These are phyloP conservation scores for Scytalopus superciliaris DNA, from an alignment of 2,113 vertebrate genomes.

Conservation along the genomic window DNA sequence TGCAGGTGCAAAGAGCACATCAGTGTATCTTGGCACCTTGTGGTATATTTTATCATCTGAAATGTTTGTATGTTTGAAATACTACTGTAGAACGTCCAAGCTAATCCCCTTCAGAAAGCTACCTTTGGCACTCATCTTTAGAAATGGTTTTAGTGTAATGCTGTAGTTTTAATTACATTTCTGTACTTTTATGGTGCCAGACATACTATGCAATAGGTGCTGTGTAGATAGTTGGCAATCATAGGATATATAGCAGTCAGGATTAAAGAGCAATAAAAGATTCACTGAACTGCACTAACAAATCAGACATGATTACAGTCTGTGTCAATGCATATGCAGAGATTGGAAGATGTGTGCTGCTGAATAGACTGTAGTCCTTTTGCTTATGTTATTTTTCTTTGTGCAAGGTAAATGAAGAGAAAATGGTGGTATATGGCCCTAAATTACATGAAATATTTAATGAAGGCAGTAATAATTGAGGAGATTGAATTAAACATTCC, in stretches of 20 bases:
- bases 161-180: neutral
- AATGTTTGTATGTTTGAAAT: neutral
- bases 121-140: neutral
- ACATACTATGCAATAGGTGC: neutral
- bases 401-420: neutral
- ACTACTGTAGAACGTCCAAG: neutral
- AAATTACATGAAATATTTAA: neutral
- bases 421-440: neutral
- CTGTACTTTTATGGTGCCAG: neutral
- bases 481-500: neutral
- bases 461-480: neutral
- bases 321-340: neutral
- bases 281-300: slow-evolving; percentile 48
- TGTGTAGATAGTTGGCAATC: neutral
- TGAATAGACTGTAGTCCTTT: neutral
- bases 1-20: neutral
- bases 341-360: slow-evolving; percentile 14
- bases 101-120: neutral
- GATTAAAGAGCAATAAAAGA: slow-evolving; percentile 39
- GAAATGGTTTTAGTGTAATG: neutral
- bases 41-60: neutral
- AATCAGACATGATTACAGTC: slow-evolving; percentile 14
- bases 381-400: slow-evolving; percentile 1
- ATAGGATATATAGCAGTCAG: slow-evolving; percentile 1
- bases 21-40: neutral